Evolutionary conservation across 2,113 vertebrate species (phyloP), one percentile per base, ranked within the genome.

Genomic region (Crotophaga sulcirostris): DNA sequence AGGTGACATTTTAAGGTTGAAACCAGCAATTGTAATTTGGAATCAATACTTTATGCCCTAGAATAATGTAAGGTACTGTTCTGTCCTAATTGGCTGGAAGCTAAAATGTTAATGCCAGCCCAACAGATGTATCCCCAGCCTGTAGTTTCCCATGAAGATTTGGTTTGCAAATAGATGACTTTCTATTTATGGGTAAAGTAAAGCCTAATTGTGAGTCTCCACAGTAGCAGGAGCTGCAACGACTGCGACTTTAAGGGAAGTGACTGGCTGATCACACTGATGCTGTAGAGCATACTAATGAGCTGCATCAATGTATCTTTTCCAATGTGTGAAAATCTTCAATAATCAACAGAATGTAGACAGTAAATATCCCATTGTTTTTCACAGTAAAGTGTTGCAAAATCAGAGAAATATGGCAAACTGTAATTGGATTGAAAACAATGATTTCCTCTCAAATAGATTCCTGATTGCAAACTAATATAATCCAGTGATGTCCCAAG

Each of bases 11-110:
- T 96, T 94, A 90, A 92, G 82, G 85, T 72, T 95, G 87, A 97
- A 97, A 97, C 87, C 89, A 49, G 86, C 73, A 97, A 97, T 93
- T 87, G 75, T 87, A 94, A 96, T 96, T 97, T 97, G 87, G 93
- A 98, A 97, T 84, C 84, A 76, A 54, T 86, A 89, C 87, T 97
- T 97, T 91, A 83, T 85, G 26, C 54, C 60, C 36, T 38, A 78
- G 80, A 93, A 89, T 96, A 96, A 94, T 23, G 93, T 49, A 70
- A 95, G 62, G 70, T 89, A 93, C 93, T 96, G 94, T 89, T 97
- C 67, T 91, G 68, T 83, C 85, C 73, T 95, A 97, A 94, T 92
- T 96, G 91, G 75, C 84, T 83, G 88, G 56, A 72, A 94, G 74
- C 69, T 92, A 78, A 96, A 97, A 96, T 38, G 69, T 97, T 84